Percentiles rank a stretch among this genome's conserved stretches.
Conservation (phyloP, 2,113 vertebrate genomes). For the Syngnathus floridae region DNA sequence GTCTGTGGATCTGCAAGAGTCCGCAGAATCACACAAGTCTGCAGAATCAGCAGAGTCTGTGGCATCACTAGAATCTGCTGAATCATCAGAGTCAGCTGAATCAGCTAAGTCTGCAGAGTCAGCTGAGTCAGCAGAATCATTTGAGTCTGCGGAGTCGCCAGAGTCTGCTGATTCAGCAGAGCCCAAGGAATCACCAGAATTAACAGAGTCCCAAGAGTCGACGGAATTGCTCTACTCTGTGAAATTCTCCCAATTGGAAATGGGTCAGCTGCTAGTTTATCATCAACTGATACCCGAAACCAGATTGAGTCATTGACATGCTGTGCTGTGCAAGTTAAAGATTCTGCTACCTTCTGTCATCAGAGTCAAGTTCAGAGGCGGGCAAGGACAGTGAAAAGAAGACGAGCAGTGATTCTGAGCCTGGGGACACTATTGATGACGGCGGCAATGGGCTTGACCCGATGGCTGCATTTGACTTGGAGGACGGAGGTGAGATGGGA, state of each 20-base stretch:
- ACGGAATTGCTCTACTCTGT: background rate
- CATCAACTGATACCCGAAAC: background rate
- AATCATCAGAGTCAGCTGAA: background rate
- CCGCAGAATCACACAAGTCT: background rate
- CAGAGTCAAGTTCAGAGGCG: constrained; percentile 4
- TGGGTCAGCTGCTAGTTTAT: background rate
- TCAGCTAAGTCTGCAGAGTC: background rate
- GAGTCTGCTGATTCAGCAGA: background rate
- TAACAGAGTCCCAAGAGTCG: background rate
- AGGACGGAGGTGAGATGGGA: background rate
- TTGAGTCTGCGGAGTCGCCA: background rate
- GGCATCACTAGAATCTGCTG: background rate
- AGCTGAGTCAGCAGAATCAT: background rate
- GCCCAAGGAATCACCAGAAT: background rate
- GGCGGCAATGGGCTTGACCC: background rate
- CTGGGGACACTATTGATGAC: background rate
- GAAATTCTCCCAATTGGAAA: background rate
- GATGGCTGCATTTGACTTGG: background rate
- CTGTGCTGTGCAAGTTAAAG: background rate
- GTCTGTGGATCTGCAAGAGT: background rate
- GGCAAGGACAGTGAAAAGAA: background rate
- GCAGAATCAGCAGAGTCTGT: background rate
- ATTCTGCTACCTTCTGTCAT: background rate
- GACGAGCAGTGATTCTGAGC: background rate
- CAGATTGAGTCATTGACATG: too few relatives aligned